Base-by-base conservation (phyloP, 2,113 vertebrate species). In the Ochotona princeps region DNA sequence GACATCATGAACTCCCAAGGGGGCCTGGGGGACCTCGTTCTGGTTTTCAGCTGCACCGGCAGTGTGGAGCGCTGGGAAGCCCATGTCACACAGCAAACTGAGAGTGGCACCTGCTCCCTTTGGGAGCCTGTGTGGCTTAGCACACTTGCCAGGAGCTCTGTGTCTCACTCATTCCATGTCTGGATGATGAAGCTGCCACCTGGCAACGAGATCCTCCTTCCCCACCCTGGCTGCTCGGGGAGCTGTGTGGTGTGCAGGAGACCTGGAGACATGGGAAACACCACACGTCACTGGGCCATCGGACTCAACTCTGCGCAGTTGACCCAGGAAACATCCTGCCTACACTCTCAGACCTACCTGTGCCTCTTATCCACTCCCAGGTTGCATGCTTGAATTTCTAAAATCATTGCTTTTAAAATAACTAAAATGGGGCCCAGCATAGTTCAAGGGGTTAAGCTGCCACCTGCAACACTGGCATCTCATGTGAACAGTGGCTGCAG, bases 391-490 rank as follows among this genome's bases (percentile, higher is more conserved):
- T 54, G n/a, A 70, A 28, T 82, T 87, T 79, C 74, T 0, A 9
- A 25, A 63, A 70, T 51, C 25, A 63, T 28, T 81, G 32, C 76
- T 89, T 85, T 60, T 47, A 81, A 94, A 92, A 63, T 69, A 92
- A 90, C 72, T 65, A 63, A 38, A 75, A 32, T 35, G 69, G 21
- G 54, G 54, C 14, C 54, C 54, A 57, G 54, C 18, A 18, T 57
- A 13, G 54, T 20, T 14, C 54, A 57, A 18, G 54, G 54, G 54
- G 3, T 57, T 57, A 57, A 57, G 54, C 17, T 57, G 54, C 54
- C 54, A 57, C 18, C 13, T 57, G 54, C 18, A 18, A 57, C 54
- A 57, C 54, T 57, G 54, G 54, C 54, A 18, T 18, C 54, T 44
- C 15, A 57, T 57, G 5, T 57, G 54, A 57, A 57, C 18, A 57